phyloP scores from a whole-genome alignment of 2,888 invertebrate genomes.

The Scelioninae gen. 1 region DNA sequence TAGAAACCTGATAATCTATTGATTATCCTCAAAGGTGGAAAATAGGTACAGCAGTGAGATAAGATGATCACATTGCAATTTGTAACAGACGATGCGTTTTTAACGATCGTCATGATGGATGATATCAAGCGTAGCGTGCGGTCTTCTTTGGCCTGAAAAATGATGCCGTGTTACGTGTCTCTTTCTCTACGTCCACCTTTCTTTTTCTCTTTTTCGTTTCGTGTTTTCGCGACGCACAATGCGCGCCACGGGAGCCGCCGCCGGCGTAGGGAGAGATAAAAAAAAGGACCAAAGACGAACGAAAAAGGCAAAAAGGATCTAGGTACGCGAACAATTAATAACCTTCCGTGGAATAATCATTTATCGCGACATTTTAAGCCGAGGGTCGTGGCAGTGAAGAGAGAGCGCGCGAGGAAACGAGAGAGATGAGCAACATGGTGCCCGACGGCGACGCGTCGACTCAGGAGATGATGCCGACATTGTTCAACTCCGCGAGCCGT shows the following conservation, averaged over 20 bases:
- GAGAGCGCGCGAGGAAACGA: constrained; percentile 62
- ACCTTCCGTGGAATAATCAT: constrained; percentile 82
- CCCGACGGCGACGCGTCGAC: constrained; percentile 65
- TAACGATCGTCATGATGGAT: constrained; percentile 82
- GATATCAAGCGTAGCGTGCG: constrained; percentile 71
- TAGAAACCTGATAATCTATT: constrained; percentile 43
- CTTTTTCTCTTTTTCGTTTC: constrained; percentile 70
- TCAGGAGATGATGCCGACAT: constrained; percentile 69
- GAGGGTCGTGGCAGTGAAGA: constrained; percentile 68
- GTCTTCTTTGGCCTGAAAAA: constrained; percentile 80
- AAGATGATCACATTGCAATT: constrained; percentile 69
- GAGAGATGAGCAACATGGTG: constrained; percentile 38
- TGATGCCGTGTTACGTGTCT: constrained; percentile 73
- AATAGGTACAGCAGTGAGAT: constrained; percentile 60
- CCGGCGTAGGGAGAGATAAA: constrained; percentile 55
- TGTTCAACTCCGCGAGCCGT: constrained; percentile 77
- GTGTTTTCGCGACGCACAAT: constrained; percentile 83
- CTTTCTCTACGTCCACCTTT: constrained; percentile 3
- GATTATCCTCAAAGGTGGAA: constrained; percentile 53
- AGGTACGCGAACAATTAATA: constrained; percentile 82
- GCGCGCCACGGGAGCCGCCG: constrained; percentile 79
- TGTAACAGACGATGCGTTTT: constrained; percentile 79
- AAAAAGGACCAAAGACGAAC: constrained; percentile 50
- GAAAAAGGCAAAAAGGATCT: constrained; percentile 67
- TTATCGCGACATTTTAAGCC: constrained; percentile 84